Evolutionary conservation across 2,113 vertebrate species (phyloP).

Genomic region (Peromyscus leucopus): DNA sequence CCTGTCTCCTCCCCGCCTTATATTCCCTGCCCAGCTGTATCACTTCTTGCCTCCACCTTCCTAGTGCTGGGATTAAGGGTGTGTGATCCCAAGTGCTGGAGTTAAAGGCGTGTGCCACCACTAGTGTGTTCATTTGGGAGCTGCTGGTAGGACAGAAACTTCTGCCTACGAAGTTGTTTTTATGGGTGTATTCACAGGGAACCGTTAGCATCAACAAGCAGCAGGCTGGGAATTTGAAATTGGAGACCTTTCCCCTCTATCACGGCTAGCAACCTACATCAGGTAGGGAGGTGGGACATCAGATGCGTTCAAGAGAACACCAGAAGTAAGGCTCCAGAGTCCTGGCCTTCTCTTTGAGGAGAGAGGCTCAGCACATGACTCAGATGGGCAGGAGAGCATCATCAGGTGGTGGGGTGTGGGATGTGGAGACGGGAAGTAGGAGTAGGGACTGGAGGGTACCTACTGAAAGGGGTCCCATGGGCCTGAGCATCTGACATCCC

Average conservation of each 20-base stretch:
- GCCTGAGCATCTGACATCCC: not conserved
- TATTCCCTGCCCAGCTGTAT: too few species aligned
- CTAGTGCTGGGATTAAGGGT: too few species aligned
- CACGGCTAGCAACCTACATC: not conserved
- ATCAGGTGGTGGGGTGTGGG: rapidly evolving
- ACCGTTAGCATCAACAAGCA: not conserved
- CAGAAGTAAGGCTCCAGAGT: not conserved
- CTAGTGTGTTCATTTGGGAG: too few species aligned
- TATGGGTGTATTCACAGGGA: rapidly evolving
- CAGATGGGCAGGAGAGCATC: not conserved
- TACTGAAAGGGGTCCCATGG: not conserved
- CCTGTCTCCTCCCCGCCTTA: too few species aligned
- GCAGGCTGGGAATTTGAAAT: not conserved
- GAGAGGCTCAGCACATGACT: not conserved
- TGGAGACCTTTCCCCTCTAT: not conserved
- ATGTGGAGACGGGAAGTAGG: rapidly evolving
- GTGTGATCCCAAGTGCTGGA: too few species aligned
- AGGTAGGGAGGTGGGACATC: not conserved
- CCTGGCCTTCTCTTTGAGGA: not conserved
- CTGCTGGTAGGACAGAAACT: too few species aligned
- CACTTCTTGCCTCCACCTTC: too few species aligned
- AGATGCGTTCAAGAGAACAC: not conserved
- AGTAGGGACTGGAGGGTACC: not conserved
- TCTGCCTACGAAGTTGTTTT: not conserved
- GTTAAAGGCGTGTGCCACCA: too few species aligned